Evolutionary conservation across 2,888 invertebrate genomes (phyloP), one percentile per base, ranked within the genome.

Genomic region (Morpho deidamia): DNA sequence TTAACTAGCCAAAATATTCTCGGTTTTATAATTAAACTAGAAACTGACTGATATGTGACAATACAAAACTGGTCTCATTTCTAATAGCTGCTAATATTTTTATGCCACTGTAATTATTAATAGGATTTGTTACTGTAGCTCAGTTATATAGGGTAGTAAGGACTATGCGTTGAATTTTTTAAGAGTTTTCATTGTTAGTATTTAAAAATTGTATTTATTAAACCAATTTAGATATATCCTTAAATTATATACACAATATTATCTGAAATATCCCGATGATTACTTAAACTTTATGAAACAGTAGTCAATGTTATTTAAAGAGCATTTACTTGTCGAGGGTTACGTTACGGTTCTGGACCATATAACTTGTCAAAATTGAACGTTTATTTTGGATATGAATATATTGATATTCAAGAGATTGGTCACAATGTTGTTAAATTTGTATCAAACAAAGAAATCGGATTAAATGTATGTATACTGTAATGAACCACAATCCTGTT

Each of bases 1-100:
- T 39, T 9, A n/a, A 39, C 7, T 8, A 39, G 39, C 39, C 23
- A 23, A 9, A 39, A 11, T 35, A 8, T 34, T 35, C 12, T 10
- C 1, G n/a, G 37, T 38, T 38, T 7, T 12, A 23, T 38, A 42
- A 34, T 43, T n/a, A 33, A 47, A 52, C 47, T 83, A 79, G 71
- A 69, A 73, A 77, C 74, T 72, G 87, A 88, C 87, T 88, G 88
- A 88, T 72, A 69, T 69, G 72, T 67, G 87, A 88, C 87, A 88
- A 88, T 87, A 87, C 78, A 71, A 71, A 71, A 74, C 75, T 74
- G 83, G 81, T 81, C 79, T 81, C 76, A 76, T 77, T 81, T 78
- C 73, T 68, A 74, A 72, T 67, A 68, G 70, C 73, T 76, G 71
- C 70, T 68, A 23, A 23, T 23, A 70, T 68, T 71, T 65, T 73